Evolutionary conservation across 2,113 vertebrate genomes (phyloP), one percentile per base, ranked within the genome.

Genomic region (Motacilla tschutschensis): DNA sequence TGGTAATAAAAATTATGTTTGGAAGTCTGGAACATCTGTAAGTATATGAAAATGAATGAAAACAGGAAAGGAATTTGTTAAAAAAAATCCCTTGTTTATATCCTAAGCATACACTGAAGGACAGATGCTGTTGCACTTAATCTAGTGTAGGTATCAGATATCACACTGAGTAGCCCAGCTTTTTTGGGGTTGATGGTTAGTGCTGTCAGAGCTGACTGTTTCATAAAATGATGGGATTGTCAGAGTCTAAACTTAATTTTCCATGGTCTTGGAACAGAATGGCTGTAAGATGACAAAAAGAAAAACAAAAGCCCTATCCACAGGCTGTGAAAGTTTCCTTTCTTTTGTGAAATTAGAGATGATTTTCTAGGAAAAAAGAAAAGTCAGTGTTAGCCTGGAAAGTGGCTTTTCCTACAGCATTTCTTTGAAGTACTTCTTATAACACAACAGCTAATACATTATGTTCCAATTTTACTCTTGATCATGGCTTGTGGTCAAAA

Each of bases 171-270:
- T 31, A 84, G 36, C 64, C 71, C 65, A 47, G 44, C 2, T 57
- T 73, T 83, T 88, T 54, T 20, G 1, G 29, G 47, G 21, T 54
- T 87, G 77, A 62, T 62, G 55, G 44, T 86, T 91, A 92, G 55
- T 65, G 35, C 17, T 85, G 54, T 80, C 87, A 80, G 60, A 85
- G 62, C 40, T 78, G 78, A 72, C 57, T 83, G 60, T 92, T 90
- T 69, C 75, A 80, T 92, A 72, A 89, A 88, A 89, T 51, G 40
- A 83, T 80, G 54, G 51, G 71, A 81, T 91, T 95, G 46, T 84
- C 78, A 82, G 51, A 85, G 57, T 55, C 58, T 57, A 84, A 89
- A 93, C 91, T 91, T 89, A 75, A 90, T 90, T 94, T 94, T 89
- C 69, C 17, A 33, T 79, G 82, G 85, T 85, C 80, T 88, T 95